Percentiles rank a stretch among this genome's conserved stretches.
These are phyloP conservation scores for Cydia pomonella DNA, from an alignment of 1,140 invertebrate genomes.

Conservation along the genomic window DNA sequence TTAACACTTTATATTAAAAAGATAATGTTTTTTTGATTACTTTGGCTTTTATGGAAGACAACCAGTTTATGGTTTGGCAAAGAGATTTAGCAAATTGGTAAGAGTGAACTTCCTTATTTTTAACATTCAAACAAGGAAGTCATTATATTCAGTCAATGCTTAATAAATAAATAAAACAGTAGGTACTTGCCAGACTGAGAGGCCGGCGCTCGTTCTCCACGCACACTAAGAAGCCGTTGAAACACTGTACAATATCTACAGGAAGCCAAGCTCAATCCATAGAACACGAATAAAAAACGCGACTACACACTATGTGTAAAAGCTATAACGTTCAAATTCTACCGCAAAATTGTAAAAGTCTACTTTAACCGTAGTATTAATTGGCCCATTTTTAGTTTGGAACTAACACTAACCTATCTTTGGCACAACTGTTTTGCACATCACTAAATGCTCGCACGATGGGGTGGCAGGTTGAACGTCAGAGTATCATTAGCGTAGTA, in stretches of 20 bases:
- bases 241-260: conserved; percentile 52
- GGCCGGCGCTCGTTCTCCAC: conserved; percentile 10
- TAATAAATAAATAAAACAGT: conserved; percentile 39
- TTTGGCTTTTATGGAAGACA: conserved; percentile 11
- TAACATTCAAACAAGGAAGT: no score
- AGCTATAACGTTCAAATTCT: conserved; percentile 61
- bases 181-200: conserved; percentile 38
- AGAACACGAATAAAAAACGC: conserved; percentile 48
- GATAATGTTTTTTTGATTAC: background rate
- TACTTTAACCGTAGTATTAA: conserved; percentile 57
- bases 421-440: conserved; percentile 44
- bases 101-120: background rate
- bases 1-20: background rate
- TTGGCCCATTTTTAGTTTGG: conserved; percentile 61
- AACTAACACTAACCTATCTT: conserved; percentile 50
- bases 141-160: no score
- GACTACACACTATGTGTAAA: conserved; percentile 66
- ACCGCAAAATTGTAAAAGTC: conserved; percentile 54
- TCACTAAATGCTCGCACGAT: conserved; percentile 74
- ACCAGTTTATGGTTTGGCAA: background rate
- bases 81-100: no score
- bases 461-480: conserved; percentile 70
- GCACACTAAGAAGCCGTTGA: conserved; percentile 35
- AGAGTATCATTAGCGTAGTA: conserved; percentile 76
- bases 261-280: conserved; percentile 53